Evolutionary conservation across 2,113 vertebrate species (phyloP).

Genomic region (Larimichthys polyactis): DNA sequence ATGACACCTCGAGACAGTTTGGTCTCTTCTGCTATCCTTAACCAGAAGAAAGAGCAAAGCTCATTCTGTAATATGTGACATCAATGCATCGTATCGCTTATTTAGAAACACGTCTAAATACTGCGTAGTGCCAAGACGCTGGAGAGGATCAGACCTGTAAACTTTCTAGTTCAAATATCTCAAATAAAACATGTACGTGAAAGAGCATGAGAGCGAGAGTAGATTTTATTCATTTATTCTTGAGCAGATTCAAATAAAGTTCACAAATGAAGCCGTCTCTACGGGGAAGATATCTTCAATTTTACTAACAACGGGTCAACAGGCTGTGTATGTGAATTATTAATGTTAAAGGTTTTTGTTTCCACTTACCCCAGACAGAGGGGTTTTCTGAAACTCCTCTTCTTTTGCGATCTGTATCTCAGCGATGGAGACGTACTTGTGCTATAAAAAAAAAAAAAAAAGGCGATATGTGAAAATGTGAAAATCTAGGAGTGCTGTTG

Average conservation of each 20-base stretch:
- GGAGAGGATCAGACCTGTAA: neutral
- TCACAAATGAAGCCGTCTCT: neutral
- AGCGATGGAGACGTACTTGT: conserved; percentile 96
- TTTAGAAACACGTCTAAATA: neutral
- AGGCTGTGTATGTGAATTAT: neutral
- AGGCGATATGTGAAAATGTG: neutral
- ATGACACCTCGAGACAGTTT: neutral
- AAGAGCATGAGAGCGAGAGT: neutral
- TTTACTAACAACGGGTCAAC: neutral
- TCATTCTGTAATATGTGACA: neutral
- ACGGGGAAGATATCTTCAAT: neutral
- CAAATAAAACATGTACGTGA: too few relatives aligned
- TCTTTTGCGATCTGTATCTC: conserved; percentile 95
- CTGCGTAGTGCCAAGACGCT: neutral
- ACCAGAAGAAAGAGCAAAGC: neutral
- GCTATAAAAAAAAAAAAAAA: conserved; percentile 80
- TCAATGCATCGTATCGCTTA: neutral
- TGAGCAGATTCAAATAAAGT: neutral
- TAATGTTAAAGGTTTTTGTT: neutral
- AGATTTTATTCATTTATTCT: neutral
- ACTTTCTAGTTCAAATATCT: neutral
- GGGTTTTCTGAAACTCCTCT: conserved; percentile 95
- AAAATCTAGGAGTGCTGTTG: neutral
- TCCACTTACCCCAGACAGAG: conserved; percentile 92
- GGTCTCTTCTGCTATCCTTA: neutral